Percentiles rank a stretch among this genome's conserved stretches.
These are phyloP conservation scores for Gambelia wislizenii DNA, from an alignment of 2,797 vertebrate species.

Conservation along the genomic window DNA sequence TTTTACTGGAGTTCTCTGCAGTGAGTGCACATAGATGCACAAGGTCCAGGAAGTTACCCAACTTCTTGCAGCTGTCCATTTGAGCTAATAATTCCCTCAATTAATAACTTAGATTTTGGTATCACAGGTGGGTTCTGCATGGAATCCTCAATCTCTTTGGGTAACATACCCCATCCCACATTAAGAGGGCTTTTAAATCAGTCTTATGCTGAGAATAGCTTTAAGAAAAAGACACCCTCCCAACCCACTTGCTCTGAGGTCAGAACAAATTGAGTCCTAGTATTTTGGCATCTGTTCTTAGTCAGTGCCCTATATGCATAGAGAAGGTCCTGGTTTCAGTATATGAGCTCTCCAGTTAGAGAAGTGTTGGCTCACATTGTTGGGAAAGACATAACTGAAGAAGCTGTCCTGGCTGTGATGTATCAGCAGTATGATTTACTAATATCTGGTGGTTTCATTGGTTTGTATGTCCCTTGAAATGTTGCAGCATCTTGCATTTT, in stretches of 20 bases:
- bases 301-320: background rate
- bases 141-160: too few species aligned
- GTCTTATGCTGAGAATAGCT: background rate
- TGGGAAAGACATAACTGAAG: background rate
- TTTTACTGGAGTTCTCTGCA: too few species aligned
- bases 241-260: background rate
- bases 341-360: background rate
- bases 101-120: too few species aligned
- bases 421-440: background rate
- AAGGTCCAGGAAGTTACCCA: too few species aligned
- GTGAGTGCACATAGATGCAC: too few species aligned
- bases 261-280: background rate
- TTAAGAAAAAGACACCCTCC: background rate
- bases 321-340: background rate
- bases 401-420: background rate
- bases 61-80: too few species aligned
- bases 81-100: too few species aligned
- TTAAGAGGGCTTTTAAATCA: background rate
- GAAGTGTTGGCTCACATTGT: background rate
- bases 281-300: background rate
- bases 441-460: background rate
- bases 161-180: too few species aligned
- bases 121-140: too few species aligned
- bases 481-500: background rate
- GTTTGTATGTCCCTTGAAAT: background rate